Evolutionary conservation across 1,140 invertebrate species (phyloP).

Genomic region (Druon quercuslanigerum): DNA sequence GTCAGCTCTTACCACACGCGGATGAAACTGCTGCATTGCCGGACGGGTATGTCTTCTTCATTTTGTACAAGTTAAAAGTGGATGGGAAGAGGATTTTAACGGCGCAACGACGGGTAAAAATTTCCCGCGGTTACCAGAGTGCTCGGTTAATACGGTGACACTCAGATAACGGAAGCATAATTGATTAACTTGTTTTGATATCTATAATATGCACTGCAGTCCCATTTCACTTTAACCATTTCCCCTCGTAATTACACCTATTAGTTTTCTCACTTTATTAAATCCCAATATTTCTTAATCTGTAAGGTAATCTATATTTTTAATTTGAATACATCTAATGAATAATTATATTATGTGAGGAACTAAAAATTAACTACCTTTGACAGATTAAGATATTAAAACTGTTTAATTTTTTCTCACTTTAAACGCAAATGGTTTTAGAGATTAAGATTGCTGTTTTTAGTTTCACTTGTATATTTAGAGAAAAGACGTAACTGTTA

Average conservation of each 20-base stretch:
- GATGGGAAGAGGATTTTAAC: constrained; percentile 13
- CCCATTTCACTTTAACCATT: constrained; percentile 10
- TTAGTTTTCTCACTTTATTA: not conserved
- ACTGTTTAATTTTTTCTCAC: no score
- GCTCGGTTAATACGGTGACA: constrained; percentile 2
- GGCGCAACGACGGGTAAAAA: constrained; percentile 7
- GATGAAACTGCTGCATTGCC: not conserved
- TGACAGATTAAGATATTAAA: no score
- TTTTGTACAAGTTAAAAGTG: constrained; percentile 10
- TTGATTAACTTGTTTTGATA: not conserved
- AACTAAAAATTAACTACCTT: no score
- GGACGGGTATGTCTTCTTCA: not conserved
- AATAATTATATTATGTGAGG: no score
- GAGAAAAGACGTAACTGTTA: no score
- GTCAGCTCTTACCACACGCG: constrained; percentile 30
- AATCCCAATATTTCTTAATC: not conserved
- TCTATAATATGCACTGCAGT: not conserved
- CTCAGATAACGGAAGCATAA: constrained; percentile 12
- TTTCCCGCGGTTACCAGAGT: not conserved
- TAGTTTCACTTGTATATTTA: no score
- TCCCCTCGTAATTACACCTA: not conserved
- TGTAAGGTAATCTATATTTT: not conserved
- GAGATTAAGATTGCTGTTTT: no score
- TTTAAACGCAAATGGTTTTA: no score
- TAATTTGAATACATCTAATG: no score